Conservation (phyloP, 1,140 invertebrate species). For the Argopecten irradians region DNA sequence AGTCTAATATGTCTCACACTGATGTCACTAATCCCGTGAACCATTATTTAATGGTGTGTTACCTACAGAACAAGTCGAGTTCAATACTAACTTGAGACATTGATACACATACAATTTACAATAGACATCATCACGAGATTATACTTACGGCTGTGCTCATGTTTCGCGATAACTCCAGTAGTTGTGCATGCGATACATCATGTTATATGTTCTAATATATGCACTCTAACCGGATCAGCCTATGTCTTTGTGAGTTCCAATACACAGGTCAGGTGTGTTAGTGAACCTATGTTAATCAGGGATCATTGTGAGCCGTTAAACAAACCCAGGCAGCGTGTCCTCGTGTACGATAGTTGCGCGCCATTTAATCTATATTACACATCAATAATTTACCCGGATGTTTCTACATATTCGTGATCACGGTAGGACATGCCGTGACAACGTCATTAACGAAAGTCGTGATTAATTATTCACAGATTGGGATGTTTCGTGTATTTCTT, state of each 20-base stretch:
- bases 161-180: neutral
- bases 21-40: no score
- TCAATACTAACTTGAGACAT: no score
- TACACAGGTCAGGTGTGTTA: neutral
- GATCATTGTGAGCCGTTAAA: neutral
- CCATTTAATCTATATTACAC: neutral
- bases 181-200: neutral
- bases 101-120: no score
- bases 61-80: no score
- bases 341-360: neutral
- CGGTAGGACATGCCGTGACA: neutral
- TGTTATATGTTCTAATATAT: neutral
- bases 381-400: neutral
- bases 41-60: no score
- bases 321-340: neutral
- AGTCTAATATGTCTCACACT: no score
- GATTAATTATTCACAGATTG: no score
- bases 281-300: neutral
- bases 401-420: neutral
- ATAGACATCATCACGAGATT: no score
- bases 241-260: neutral
- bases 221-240: neutral
- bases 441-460: no score
- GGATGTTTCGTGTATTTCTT: neutral
- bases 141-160: neutral